A percentile compares a stretch with the other conserved stretches of the same genome.
These are phyloP conservation scores for Paralvinella palmiformis DNA, from an alignment of 1,140 invertebrate species.

Conservation along the genomic window DNA sequence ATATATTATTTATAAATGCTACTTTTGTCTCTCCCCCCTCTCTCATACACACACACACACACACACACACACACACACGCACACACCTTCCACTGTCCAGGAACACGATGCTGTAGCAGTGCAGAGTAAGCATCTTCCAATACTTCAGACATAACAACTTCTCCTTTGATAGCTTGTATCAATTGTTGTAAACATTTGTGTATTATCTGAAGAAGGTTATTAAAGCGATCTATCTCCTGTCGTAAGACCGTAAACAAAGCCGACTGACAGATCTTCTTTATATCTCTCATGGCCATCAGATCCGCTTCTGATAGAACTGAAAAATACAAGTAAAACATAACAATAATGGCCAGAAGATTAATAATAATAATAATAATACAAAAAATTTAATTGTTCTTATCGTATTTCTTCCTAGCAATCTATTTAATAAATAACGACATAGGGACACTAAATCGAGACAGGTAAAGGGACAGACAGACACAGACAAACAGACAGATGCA, in stretches of 20 bases:
- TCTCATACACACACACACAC: too few species aligned
- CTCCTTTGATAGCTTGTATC: constrained; percentile 71
- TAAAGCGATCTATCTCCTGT: constrained; percentile 81
- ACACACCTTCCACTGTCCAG: constrained; percentile 43
- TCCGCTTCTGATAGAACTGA: neutral
- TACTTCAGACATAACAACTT: constrained; percentile 79
- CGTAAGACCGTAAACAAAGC: constrained; percentile 68
- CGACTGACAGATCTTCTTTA: constrained; percentile 27
- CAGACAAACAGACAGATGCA: too few species aligned
- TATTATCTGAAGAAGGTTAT: constrained; percentile 63
- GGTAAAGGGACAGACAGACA: too few species aligned
- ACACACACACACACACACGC: too few species aligned
- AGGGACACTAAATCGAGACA: too few species aligned
- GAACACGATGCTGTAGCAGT: constrained; percentile 66
- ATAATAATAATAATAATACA: too few species aligned
- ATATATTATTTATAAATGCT: too few species aligned
- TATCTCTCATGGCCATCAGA: neutral
- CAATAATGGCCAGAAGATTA: neutral
- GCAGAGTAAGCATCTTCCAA: constrained; percentile 72
- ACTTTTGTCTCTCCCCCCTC: too few species aligned
- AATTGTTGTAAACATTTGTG: constrained; percentile 65
- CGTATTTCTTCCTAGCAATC: too few species aligned
- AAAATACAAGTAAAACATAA: too few species aligned
- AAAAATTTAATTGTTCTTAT: too few species aligned
- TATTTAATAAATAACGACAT: too few species aligned